phyloP scores from a whole-genome alignment of 2,888 invertebrate genomes.

The Deilephila elpenor region DNA sequence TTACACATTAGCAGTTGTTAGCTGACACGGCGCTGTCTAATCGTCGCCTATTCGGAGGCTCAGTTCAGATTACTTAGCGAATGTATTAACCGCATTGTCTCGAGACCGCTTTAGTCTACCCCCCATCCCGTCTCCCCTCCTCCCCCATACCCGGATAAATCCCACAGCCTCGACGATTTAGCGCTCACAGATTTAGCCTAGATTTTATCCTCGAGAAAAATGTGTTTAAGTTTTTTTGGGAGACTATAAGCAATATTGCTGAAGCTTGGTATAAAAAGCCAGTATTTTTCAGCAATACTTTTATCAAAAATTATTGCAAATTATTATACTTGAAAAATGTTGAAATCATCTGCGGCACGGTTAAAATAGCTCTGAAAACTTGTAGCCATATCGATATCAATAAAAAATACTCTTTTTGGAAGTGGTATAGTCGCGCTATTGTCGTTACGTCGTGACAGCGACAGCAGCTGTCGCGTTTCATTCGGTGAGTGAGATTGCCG shows the following conservation, averaged over 20 bases:
- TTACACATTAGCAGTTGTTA: not conserved
- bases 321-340: not conserved
- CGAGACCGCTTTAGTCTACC: not conserved
- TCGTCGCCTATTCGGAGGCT: not conserved
- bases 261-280: not conserved
- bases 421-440: too few relatives aligned
- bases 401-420: too few relatives aligned
- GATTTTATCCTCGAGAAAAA: conserved; percentile 16
- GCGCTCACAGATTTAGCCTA: conserved; percentile 12
- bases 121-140: not conserved
- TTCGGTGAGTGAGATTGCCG: too few relatives aligned
- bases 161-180: not conserved
- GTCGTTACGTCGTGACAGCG: too few relatives aligned
- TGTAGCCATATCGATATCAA: too few relatives aligned
- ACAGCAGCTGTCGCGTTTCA: too few relatives aligned
- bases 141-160: not conserved
- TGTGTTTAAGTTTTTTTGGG: conserved; percentile 21
- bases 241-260: not conserved
- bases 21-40: conserved; percentile 7
- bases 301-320: not conserved
- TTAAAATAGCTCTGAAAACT: not conserved
- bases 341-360: not conserved
- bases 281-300: not conserved
- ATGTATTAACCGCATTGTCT: conserved; percentile 26
- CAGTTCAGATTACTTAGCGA: conserved; percentile 13